phyloP scores from a whole-genome alignment of 2,888 invertebrate species.

The Vesta saturnalis region DNA sequence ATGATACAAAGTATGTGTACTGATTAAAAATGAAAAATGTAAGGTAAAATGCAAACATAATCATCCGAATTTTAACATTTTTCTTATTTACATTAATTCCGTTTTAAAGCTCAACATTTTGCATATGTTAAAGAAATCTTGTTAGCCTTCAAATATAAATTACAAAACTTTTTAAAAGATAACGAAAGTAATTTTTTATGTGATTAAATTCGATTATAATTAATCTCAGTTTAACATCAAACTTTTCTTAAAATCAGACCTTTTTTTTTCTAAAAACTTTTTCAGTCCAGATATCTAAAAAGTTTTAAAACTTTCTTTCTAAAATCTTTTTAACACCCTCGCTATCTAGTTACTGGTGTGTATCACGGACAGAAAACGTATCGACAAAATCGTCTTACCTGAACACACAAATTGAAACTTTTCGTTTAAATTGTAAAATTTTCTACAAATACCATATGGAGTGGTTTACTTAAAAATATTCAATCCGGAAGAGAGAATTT shows the following conservation, averaged over 20 bases:
- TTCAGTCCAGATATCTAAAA: conserved; percentile 27
- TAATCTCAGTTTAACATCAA: conserved; percentile 37
- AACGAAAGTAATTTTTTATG: conserved; percentile 36
- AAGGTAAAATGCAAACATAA: too few relatives aligned
- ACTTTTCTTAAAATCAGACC: conserved; percentile 25
- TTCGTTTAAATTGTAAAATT: conserved; percentile 23
- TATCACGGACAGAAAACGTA: conserved; percentile 33
- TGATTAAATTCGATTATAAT: conserved; percentile 40
- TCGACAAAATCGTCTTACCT: conserved; percentile 27
- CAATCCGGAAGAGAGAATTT: conserved; percentile 9
- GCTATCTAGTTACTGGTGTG: conserved; percentile 35
- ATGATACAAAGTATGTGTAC: too few relatives aligned
- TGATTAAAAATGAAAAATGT: too few relatives aligned
- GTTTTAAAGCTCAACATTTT: too few relatives aligned
- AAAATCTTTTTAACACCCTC: conserved; percentile 35
- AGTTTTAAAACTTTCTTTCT: conserved; percentile 34
- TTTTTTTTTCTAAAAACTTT: conserved; percentile 30
- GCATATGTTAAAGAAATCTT: too few relatives aligned
- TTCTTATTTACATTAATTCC: too few relatives aligned
- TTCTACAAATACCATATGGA: not conserved
- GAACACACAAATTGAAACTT: conserved; percentile 33
- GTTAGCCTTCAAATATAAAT: not conserved
- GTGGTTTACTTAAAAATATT: not conserved
- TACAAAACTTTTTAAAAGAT: conserved; percentile 25
- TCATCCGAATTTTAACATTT: too few relatives aligned